These are phyloP conservation scores for Prunella strophiata DNA, from an alignment of 2,797 vertebrate genomes.

Conservation along the genomic window DNA sequence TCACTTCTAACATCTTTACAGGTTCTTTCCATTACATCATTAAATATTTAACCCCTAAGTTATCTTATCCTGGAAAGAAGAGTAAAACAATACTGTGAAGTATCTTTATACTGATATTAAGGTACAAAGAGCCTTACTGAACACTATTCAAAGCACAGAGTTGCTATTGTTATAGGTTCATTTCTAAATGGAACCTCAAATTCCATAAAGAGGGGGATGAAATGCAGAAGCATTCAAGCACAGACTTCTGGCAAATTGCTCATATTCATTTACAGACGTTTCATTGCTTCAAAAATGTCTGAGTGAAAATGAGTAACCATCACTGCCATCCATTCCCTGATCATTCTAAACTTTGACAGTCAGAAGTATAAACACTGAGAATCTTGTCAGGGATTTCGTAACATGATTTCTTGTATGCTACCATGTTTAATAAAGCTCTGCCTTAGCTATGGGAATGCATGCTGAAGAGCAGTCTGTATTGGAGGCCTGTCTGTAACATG, in stretches of 20 bases:
- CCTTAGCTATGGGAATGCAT: neutral
- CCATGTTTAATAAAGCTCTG: neutral
- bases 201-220: neutral
- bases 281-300: neutral
- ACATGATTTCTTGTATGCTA: neutral
- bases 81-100: slow-evolving; percentile 57
- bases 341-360: neutral
- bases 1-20: slow-evolving; percentile 29
- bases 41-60: slow-evolving; percentile 54
- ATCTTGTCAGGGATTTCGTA: neutral
- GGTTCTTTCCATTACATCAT: slow-evolving; percentile 50
- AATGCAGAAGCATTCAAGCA: neutral
- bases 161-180: slow-evolving; percentile 9
- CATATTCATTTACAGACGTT: neutral
- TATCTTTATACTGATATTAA: slow-evolving; percentile 44
- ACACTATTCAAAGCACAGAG: neutral
- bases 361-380: neutral
- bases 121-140: slow-evolving; percentile 36
- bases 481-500: neutral
- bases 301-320: neutral
- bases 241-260: neutral
- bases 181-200: slow-evolving; percentile 7
- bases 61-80: slow-evolving; percentile 43
- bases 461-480: neutral
- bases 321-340: neutral